Base-by-base conservation (phyloP, 2,797 vertebrate species). In the Coendou prehensilis region DNA sequence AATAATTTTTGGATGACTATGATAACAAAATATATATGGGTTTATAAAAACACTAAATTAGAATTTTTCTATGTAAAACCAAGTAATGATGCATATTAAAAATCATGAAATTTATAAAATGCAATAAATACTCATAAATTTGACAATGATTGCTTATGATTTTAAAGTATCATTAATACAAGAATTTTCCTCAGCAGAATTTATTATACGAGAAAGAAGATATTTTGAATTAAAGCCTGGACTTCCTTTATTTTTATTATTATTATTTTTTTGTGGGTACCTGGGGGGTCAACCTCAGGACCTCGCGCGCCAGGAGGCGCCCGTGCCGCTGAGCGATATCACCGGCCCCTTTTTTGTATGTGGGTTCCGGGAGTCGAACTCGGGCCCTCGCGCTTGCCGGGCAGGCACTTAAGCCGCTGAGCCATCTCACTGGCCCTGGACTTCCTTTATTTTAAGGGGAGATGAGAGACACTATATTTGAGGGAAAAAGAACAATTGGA, bases 181-280 rank as follows among this genome's bases (percentile, higher is more conserved):
- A 81, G 30, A 87, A 89, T 80, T 80, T 87, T 67, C 20, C 79
- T 80, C 9, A 91, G 30, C 14, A 37, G 22, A 88, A 91, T 84
- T 45, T 94, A 93, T 89, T 92, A 73, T 59, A 50, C 37, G 59
- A 94, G 14, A n/a, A 94, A 81, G 78, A 92, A 91, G 18, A 91
- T 54, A 93, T 54, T 94, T 81, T 87, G 54, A 23, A 88, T 78
- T 50, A 88, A 79, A 79, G 13, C 83, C 54, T 78, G 22, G 3
- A 76, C 9, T 41, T 93, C 33, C 17, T 93, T 87, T 82, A 14
- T 54, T 71, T 54, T 80, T 41, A 41, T 41, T 41, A 41, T n/a
- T n/a, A n/a, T n/a, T n/a, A n/a, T n/a, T n/a, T n/a, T n/a, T n/a
- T n/a, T n/a, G 37, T 41, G 37, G 37, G 37, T 41, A 41, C 37